These are phyloP conservation scores for Melanaphis sacchari DNA, from an alignment of 1,140 invertebrate species.

Conservation along the genomic window DNA sequence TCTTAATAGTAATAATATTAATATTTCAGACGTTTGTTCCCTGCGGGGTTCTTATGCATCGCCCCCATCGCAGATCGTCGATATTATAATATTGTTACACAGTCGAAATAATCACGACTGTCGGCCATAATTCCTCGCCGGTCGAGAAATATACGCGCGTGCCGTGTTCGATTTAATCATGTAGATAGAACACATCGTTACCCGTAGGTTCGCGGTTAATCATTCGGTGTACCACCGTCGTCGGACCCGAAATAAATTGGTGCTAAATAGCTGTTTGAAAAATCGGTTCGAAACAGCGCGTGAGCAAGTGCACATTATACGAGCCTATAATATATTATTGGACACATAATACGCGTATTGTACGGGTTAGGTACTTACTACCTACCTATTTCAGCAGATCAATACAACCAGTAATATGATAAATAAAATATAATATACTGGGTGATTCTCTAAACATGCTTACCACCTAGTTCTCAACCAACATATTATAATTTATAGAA, in stretches of 20 bases:
- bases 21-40: neutral
- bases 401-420: neutral
- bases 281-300: neutral
- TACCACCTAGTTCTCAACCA: too few relatives aligned
- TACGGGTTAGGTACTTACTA: neutral
- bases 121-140: neutral
- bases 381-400: too few relatives aligned
- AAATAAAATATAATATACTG: neutral
- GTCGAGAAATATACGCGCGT: neutral
- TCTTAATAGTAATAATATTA: slow-evolving; percentile 12
- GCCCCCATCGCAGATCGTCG: neutral
- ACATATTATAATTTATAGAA: too few relatives aligned
- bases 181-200: neutral
- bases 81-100: slow-evolving; percentile 9
- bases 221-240: neutral
- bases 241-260: neutral
- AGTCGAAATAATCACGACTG: neutral
- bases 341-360: neutral
- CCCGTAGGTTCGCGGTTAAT: neutral
- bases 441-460: too few relatives aligned
- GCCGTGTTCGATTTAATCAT: neutral
- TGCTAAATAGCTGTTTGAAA: neutral
- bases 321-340: neutral
- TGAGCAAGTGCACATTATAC: neutral
- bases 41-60: neutral